Evolutionary conservation across 2,888 invertebrate species (phyloP).

Genomic region (Hydroisotoma schaefferi): DNA sequence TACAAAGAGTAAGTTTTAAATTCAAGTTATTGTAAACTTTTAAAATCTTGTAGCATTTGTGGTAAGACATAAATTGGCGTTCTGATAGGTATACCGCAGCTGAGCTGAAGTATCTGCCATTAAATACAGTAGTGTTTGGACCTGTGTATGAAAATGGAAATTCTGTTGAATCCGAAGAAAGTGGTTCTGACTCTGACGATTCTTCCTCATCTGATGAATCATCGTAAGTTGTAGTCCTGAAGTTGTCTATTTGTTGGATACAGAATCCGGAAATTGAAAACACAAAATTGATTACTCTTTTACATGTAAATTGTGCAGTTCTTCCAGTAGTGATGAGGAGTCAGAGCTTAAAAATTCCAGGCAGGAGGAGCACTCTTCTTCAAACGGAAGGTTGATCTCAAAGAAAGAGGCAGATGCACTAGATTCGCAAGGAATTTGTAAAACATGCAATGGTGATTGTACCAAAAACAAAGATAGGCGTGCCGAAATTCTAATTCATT

Average conservation of each 20-base stretch:
- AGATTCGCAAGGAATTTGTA: conserved; percentile 51
- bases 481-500: conserved; percentile 59
- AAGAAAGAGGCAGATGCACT: conserved; percentile 30
- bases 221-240: conserved; percentile 36
- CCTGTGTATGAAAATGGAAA: conserved; percentile 56
- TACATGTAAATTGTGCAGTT: too few relatives aligned
- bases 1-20: conserved; percentile 62
- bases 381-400: conserved; percentile 25
- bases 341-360: conserved; percentile 15
- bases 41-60: background rate
- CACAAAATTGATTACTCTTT: background rate
- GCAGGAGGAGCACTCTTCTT: conserved; percentile 6
- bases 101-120: conserved; percentile 85
- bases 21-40: background rate
- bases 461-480: conserved; percentile 55
- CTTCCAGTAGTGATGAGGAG: conserved; percentile 28
- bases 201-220: conserved; percentile 50
- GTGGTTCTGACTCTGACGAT: conserved; percentile 57
- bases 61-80: conserved; percentile 30
- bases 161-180: conserved; percentile 58
- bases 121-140: conserved; percentile 80
- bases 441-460: conserved; percentile 55
- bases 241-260: background rate
- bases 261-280: background rate
- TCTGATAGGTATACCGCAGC: conserved; percentile 65